Conservation (phyloP, 2,113 vertebrate genomes). For the Synchiropus splendidus region DNA sequence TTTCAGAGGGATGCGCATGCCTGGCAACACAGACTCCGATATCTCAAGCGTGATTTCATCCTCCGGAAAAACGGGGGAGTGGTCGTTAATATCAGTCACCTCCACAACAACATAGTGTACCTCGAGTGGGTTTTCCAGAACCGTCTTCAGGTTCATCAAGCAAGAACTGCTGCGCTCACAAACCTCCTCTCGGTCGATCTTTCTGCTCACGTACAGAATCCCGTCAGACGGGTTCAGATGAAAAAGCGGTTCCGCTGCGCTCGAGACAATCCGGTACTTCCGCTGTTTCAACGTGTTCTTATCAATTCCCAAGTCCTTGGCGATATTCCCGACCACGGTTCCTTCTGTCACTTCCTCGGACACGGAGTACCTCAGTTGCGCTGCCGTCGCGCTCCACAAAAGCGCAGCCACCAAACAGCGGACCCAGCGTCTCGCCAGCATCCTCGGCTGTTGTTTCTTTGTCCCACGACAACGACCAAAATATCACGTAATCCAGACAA, state of each 20-base stretch:
- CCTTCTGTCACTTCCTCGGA: conserved; percentile 52
- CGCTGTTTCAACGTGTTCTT: conserved; percentile 25
- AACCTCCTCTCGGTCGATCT: conserved; percentile 57
- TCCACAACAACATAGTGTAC: conserved; percentile 52
- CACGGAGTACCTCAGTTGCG: conserved; percentile 59
- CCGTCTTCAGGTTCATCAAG: conserved; percentile 50
- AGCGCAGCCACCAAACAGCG: conserved; percentile 14
- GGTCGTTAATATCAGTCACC: conserved; percentile 59
- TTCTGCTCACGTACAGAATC: conserved; percentile 36
- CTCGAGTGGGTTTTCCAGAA: conserved; percentile 60
- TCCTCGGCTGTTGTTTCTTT: conserved; percentile 25
- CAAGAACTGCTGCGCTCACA: conserved; percentile 40
- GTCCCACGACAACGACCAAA: conserved; percentile 39
- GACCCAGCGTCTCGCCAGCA: neutral
- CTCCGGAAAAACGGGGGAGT: conserved; percentile 48
- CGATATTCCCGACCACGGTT: conserved; percentile 50
- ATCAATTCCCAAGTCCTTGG: conserved; percentile 60
- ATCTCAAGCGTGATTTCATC: conserved; percentile 43
- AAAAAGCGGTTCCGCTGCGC: conserved; percentile 36
- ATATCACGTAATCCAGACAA: neutral
- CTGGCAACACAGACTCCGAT: conserved; percentile 22
- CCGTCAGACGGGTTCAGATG: conserved; percentile 47
- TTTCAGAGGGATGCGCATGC: conserved; percentile 37
- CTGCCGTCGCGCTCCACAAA: conserved; percentile 32
- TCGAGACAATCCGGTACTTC: conserved; percentile 54